A percentile compares a stretch with the other conserved stretches of the same genome.
Conservation (phyloP, 2,888 invertebrate genomes). For the Epinotia ramella region DNA sequence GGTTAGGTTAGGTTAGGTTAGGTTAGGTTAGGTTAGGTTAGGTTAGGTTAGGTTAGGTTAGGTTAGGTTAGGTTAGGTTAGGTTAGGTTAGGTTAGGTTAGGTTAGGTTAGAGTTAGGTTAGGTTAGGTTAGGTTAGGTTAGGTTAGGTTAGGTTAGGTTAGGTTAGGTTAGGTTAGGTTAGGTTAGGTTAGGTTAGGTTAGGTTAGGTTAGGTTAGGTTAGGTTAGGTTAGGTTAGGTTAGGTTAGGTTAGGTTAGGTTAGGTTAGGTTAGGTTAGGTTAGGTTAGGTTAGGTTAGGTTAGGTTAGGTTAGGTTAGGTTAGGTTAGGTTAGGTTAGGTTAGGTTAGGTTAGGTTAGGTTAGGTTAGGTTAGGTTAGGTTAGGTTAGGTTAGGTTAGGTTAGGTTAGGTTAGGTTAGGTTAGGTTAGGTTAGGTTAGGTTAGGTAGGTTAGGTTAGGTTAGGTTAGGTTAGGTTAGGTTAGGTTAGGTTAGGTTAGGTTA, state of each 20-base stretch:
- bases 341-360: slow-evolving; percentile 4
- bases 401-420: slow-evolving; percentile 35
- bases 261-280: slow-evolving; percentile 4
- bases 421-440: slow-evolving; percentile 33
- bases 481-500: slow-evolving; percentile 33
- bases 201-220: slow-evolving; percentile 4
- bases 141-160: slow-evolving; percentile 4
- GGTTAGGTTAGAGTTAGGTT: no score
- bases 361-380: slow-evolving; percentile 29
- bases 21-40: slow-evolving; percentile 2
- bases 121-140: slow-evolving; percentile 4
- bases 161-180: slow-evolving; percentile 2
- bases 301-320: slow-evolving; percentile 2
- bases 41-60: slow-evolving; percentile 4
- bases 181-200: slow-evolving; percentile 4
- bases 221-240: slow-evolving; percentile 4
- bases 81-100: slow-evolving; percentile 6
- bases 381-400: slow-evolving; percentile 30
- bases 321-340: slow-evolving; percentile 1
- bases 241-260: slow-evolving; percentile 2
- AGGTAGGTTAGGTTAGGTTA: slow-evolving; percentile 35
- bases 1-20: slow-evolving; percentile 4
- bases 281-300: slow-evolving; percentile 2
- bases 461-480: slow-evolving; percentile 34
- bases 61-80: slow-evolving; percentile 4